These are phyloP conservation scores for Microhierax caerulescens DNA, from an alignment of 2,797 vertebrate species.

Conservation along the genomic window DNA sequence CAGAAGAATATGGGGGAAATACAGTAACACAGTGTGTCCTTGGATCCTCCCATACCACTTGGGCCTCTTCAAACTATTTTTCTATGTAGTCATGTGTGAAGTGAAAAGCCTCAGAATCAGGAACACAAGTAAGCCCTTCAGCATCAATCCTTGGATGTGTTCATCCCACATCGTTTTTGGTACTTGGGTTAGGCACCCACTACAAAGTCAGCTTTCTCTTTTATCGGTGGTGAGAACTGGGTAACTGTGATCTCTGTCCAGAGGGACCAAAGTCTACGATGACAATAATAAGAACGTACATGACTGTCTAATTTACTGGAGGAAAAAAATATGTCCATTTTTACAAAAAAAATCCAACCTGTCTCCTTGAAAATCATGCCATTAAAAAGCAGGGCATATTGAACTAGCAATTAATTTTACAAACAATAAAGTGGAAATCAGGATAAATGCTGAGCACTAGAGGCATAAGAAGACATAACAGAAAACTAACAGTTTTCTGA, in stretches of 20 bases:
- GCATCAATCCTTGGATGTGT: neutral
- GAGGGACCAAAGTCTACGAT: neutral
- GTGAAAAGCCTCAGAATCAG: neutral
- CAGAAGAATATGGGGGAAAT: neutral
- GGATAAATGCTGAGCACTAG: neutral
- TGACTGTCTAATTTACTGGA: neutral
- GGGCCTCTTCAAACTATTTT: neutral
- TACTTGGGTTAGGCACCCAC: neutral
- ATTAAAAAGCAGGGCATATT: neutral
- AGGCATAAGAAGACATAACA: neutral
- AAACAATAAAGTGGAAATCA: neutral
- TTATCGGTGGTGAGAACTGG: neutral
- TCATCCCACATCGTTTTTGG: neutral
- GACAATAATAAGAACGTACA: neutral
- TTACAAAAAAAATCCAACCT: neutral
- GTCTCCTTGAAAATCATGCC: neutral
- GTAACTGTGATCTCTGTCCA: neutral
- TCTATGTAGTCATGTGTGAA: neutral
- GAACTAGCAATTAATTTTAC: neutral
- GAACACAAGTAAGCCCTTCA: neutral
- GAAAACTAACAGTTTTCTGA: neutral
- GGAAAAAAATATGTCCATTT: rapidly evolving
- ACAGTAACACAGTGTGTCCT: neutral
- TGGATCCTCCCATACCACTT: rapidly evolving
- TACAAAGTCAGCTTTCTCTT: neutral